Conservation (phyloP, 2,797 vertebrate species). For the Hypotaenidia okinawae region DNA sequence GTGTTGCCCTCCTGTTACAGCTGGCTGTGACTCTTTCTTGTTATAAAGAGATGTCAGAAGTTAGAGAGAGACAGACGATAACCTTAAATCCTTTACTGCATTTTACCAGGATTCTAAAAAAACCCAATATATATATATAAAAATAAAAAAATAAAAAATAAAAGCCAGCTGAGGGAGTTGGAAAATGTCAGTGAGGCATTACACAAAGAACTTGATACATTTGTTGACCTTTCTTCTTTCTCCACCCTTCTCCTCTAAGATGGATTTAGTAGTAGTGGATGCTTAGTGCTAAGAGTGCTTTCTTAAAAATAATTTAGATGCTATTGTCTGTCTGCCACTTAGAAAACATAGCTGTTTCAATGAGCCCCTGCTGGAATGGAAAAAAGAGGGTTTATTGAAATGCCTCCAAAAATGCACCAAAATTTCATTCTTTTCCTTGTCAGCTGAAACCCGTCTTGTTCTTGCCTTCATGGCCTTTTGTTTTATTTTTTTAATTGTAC, state of each 20-base stretch:
- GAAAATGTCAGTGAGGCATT: slow-evolving; percentile 60
- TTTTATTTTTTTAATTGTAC: slow-evolving; percentile 50
- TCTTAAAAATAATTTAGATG: slow-evolving; percentile 76
- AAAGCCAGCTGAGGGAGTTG: slow-evolving; percentile 42
- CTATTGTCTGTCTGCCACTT: slow-evolving; percentile 72
- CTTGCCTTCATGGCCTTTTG: neutral
- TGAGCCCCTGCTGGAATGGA: slow-evolving; percentile 47
- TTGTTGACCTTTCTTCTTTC: slow-evolving; percentile 68
- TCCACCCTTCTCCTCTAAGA: slow-evolving; percentile 56
- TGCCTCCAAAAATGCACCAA: slow-evolving; percentile 69
- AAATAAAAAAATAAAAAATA: slow-evolving; percentile 27
- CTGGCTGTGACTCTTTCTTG: slow-evolving; percentile 65
- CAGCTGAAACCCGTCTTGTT: slow-evolving; percentile 42
- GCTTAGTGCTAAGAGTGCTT: slow-evolving; percentile 60
- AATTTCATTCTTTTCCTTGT: slow-evolving; percentile 56
- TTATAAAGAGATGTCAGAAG: slow-evolving; percentile 71
- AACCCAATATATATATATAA: neutral
- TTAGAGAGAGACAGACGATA: slow-evolving; percentile 63
- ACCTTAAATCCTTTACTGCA: slow-evolving; percentile 69
- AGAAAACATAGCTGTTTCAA: slow-evolving; percentile 68
- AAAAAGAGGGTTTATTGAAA: slow-evolving; percentile 69
- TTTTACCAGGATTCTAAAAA: slow-evolving; percentile 55
- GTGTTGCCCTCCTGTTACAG: slow-evolving; percentile 70
- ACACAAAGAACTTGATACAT: slow-evolving; percentile 65
- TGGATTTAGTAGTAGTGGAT: slow-evolving; percentile 53